Base-by-base conservation (phyloP, 2,888 invertebrate species). In the Trichopoda pennipes region DNA sequence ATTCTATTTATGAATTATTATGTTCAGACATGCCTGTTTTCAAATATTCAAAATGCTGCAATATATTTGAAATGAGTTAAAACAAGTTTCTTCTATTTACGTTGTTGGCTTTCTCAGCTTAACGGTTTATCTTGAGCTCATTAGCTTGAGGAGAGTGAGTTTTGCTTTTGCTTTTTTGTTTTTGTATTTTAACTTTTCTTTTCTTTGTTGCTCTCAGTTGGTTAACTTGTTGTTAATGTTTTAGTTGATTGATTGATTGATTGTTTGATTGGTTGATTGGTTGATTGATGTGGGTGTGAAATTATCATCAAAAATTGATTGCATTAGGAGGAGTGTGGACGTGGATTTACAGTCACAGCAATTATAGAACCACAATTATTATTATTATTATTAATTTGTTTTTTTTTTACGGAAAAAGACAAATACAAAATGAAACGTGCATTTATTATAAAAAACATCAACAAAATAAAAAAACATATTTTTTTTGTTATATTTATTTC, bases 251-350 rank as follows among this genome's bases (percentile, higher is more conserved):
- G 63, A 55, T 70, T 53, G 56, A 51, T 55, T 56, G 60, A 68
- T 75, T 58, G 44, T 53, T 69, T 51, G 55, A 49, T 55, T 55
- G 58, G 61, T 75, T 58, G 44, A 60, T 68, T 49, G 35, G 23
- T 51, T 55, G 32, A 47, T 64, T 70, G 60, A 55, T 72, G 66
- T 53, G 23, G 32, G 61, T 53, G 56, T 69, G 63, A 56, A 63
- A 63, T 69, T 63, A 72, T 80, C 70, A 86, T 90, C 90, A 89
- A 89, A 89, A 89, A 90, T 89, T 90, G 89, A 86, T 89, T 89
- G 88, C 86, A 87, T 85, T 87, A 86, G 88, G 86, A 87, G 42
- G 56, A 60, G 55, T 42, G 87, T 85, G 86, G 23, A 49, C 69
- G 56, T 69, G 58, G 79, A 47, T 63, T 68, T 53, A 47, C 32